These are phyloP conservation scores for Clitarchus hookeri DNA, from an alignment of 2,888 invertebrate genomes.

Conservation along the genomic window DNA sequence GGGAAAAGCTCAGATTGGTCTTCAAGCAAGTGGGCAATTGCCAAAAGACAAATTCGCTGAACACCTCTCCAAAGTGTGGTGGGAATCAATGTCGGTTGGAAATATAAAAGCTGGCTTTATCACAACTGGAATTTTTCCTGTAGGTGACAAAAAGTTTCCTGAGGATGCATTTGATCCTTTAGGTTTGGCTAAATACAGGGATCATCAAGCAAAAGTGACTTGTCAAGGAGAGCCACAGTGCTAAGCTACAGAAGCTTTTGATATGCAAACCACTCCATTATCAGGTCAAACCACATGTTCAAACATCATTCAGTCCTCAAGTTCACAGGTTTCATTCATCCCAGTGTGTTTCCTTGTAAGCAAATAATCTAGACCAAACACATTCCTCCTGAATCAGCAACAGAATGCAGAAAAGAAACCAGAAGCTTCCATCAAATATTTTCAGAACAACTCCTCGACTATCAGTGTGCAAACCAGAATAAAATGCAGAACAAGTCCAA, in stretches of 20 bases:
- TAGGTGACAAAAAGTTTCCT: neutral
- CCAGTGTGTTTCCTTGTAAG: no score
- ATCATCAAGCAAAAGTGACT: no score
- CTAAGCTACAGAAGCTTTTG: neutral
- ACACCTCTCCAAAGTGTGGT: neutral
- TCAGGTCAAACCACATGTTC: no score
- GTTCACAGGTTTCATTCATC: no score
- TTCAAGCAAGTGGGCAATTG: neutral
- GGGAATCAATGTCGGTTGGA: neutral
- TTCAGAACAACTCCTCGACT: no score
- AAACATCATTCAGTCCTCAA: no score
- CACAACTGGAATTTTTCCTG: neutral
- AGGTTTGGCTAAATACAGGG: neutral
- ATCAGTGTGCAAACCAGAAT: no score
- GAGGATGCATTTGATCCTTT: neutral
- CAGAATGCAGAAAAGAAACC: neutral
- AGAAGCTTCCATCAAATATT: no score
- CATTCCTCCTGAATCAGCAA: neutral
- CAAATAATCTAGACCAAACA: neutral
- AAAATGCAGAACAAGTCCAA: neutral
- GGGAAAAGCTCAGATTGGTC: no score
- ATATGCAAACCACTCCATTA: neutral
- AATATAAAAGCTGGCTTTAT: neutral
- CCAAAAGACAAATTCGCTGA: neutral
- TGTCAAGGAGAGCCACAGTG: no score